Base-by-base conservation (phyloP, 2,797 vertebrate species). In the Enteromius afrohamiltoni region DNA sequence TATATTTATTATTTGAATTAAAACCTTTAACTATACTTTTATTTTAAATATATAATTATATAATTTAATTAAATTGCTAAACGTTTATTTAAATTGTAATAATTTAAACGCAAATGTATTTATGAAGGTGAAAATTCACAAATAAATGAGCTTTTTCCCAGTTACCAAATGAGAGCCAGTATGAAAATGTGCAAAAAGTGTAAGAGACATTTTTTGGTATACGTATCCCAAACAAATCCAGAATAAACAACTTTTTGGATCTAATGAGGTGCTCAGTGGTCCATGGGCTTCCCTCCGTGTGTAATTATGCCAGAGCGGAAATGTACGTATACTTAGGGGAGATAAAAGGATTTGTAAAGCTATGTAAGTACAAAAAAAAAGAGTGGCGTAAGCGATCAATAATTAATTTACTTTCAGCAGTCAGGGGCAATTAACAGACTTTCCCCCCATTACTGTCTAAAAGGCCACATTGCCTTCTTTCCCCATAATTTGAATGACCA, bases 351-450 rank as follows among this genome's bases (percentile, higher is more conserved):
- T 95, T 94, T 95, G 94, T 95, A 94, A 93, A 92, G 90, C 89
- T 92, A 90, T 94, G 91, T 93, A 93, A 93, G 94, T 94, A 95
- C 93, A 95, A 93, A 93, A 93, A 91, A 21, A 3, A 58, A 58
- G 89, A 92, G 93, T 92, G 85, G 86, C 86, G 90, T 92, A 92
- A 87, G 87, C 91, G 90, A 96, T 96, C 95, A 94, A 96, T 96
- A 96, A 94, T 94, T 96, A 91, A 95, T 96, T 95, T 95, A 94
- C 95, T 93, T 94, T 92, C 91, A 93, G 90, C 93, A 94, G 93
- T 95, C 93, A 93, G 91, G 91, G 92, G 92, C 94, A 95, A 96
- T 96, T 96, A 96, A 92, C 93, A 89, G 86, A 89, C 89, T 91
- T 93, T 93, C 90, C 90, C 89, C 83, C 80, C 85, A 94, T 95